Conservation (phyloP, 92 coral and sea anemone genomes). For the Meandrina meandrites region DNA sequence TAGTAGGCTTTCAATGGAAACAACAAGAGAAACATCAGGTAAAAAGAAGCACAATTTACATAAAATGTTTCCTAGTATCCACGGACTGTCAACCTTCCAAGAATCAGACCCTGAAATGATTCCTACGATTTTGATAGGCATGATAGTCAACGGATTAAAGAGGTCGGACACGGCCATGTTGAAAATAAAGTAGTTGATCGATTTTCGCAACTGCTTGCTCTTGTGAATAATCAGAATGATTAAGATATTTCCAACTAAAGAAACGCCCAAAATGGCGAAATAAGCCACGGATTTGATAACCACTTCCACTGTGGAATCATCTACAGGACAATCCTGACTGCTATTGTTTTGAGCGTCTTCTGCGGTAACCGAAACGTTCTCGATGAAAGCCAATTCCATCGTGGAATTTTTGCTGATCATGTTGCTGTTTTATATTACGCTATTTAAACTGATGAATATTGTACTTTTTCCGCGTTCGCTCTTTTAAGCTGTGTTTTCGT, state of each 20-base stretch:
- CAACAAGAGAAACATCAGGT: background rate
- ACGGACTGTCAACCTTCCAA: conserved; percentile 17
- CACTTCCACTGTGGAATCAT: conserved; percentile 1
- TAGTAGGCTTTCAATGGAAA: conserved; percentile 1
- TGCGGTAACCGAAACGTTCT: background rate
- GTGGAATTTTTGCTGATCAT: background rate
- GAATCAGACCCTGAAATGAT: conserved; percentile 3
- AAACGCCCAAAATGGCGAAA: background rate
- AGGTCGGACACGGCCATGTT: conserved; percentile 42
- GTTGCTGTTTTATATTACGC: background rate
- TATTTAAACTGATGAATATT: background rate
- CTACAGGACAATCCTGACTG: background rate
- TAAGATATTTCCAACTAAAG: conserved; percentile 12
- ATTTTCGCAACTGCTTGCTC: conserved; percentile 11
- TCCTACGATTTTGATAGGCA: background rate
- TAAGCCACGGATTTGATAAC: conserved; percentile 1
- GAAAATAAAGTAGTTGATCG: conserved; percentile 26
- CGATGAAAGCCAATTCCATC: background rate
- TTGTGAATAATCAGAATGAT: background rate
- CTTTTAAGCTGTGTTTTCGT: background rate
- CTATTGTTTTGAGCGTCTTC: background rate
- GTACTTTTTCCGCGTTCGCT: background rate
- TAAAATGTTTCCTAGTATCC: background rate
- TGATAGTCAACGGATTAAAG: conserved; percentile 7
- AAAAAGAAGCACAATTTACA: conserved; percentile 2